Evolutionary conservation across 2,888 invertebrate species (phyloP).

Genomic region (Chalcosyrphus nemorum): DNA sequence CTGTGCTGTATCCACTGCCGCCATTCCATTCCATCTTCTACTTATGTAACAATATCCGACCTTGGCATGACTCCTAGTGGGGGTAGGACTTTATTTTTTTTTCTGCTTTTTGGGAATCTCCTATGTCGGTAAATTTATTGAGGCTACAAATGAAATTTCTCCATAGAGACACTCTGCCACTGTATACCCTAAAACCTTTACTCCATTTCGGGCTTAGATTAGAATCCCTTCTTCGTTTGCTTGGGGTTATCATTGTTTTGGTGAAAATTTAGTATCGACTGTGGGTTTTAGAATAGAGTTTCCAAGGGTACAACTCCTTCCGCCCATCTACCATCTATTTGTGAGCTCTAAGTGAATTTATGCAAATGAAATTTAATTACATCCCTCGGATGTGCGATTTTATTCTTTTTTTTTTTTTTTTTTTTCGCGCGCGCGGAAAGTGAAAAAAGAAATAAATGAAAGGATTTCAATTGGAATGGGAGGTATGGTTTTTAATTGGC

Average conservation of each 20-base stretch:
- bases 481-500: conserved; percentile 32
- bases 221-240: conserved; percentile 11
- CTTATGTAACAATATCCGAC: conserved; percentile 20
- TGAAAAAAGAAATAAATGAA: background rate
- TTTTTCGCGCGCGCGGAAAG: background rate
- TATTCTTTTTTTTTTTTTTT: conserved; percentile 1
- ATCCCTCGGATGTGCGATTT: conserved; percentile 28
- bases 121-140: conserved; percentile 41
- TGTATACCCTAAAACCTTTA: conserved; percentile 20
- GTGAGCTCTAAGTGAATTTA: conserved; percentile 21
- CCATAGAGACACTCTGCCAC: conserved; percentile 28
- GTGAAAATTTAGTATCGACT: conserved; percentile 32
- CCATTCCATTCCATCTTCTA: background rate
- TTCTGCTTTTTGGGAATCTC: background rate
- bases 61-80: conserved; percentile 20
- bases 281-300: conserved; percentile 5
- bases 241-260: conserved; percentile 38
- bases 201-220: conserved; percentile 8
- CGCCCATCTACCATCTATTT: background rate
- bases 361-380: conserved; percentile 50
- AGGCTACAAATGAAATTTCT: conserved; percentile 60
- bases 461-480: background rate
- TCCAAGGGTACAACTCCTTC: background rate
- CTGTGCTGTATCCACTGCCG: background rate
- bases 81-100: background rate